Evolutionary conservation across 1,140 invertebrate species (phyloP).

Genomic region (Aphidius gifuensis): DNA sequence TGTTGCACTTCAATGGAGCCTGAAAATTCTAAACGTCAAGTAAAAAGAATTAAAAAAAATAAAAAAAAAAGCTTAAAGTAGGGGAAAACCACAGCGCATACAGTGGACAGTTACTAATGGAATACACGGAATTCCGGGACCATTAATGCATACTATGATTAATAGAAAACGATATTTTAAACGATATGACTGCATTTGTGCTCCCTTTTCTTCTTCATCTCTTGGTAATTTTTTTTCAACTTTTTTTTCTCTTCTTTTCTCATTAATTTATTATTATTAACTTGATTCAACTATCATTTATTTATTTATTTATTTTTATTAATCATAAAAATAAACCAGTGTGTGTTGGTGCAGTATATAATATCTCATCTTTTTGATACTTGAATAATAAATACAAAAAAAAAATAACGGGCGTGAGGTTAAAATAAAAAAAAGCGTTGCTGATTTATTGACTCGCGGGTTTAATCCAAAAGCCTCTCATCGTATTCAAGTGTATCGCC

Average conservation of each 20-base stretch:
- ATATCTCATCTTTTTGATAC: no score
- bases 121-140: conserved; percentile 45
- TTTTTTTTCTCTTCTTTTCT: no score
- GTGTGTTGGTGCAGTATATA: no score
- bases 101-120: conserved; percentile 48
- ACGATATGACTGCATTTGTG: conserved; percentile 41
- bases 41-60: conserved; percentile 29
- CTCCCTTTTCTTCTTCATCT: conserved; percentile 41
- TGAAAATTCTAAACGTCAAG: not conserved
- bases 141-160: conserved; percentile 49
- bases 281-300: not conserved
- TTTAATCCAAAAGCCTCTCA: conserved; percentile 1
- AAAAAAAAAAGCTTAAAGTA: conserved; percentile 7
- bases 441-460: conserved; percentile 15
- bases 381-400: no score
- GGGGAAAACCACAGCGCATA: conserved; percentile 12
- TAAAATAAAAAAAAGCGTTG: no score
- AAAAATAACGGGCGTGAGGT: no score
- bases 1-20: no score
- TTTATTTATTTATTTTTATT: not conserved
- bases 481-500: no score
- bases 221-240: conserved; percentile 28
- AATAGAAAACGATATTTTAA: conserved; percentile 48
- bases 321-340: not conserved
- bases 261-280: no score